Evolutionary conservation across 2,888 invertebrate genomes (phyloP), one percentile per base, ranked within the genome.

Genomic region (Drosophila rellima): DNA sequence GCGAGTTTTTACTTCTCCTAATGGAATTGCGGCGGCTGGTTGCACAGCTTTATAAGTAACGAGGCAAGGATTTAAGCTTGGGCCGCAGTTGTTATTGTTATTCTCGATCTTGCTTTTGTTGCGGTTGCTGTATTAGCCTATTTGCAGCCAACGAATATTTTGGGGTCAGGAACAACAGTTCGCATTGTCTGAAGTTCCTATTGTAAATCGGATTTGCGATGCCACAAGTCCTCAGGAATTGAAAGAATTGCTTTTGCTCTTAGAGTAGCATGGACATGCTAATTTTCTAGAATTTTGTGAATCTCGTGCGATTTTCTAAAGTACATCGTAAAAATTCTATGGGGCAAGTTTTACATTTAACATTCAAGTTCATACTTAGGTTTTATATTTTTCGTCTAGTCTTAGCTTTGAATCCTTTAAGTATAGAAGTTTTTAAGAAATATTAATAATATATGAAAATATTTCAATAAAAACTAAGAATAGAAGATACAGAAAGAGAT

Each of bases 11-110:
- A 15, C 33, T 51, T 11, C 37, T 10, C 35, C 71, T 76, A 71
- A 75, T 76, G 77, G 67, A 75, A 75, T 76, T 71, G 71, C 77
- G 71, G 37, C 60, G 56, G 23, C 50, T 61, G 35, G 64, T 39
- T 56, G 40, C 56, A 61, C 60, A 74, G 70, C 48, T 66, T 42
- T 37, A 48, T 33, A 5, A 31, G 40, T 52, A 44, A 17, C 26
- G 18, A 29, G 54, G 37, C 15, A 51, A 31, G 31, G 62, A 55
- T 37, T 64, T 42, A 52, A 56, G 60, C 56, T 37, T 20, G 26
- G 17, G 20, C 40, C 7, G 13, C 37, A 56, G 60, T 48, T 57
- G 42, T 26, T 64, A 11, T 29, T 60, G 33, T 48, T 62, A 7
- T 47, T 35, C 2, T 40, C 18, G 35, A 51, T 52, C 17, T 18